Percentiles rank a stretch among this genome's conserved stretches.
These are phyloP conservation scores for Nothoprocta pentlandii DNA, from an alignment of 2,113 vertebrate genomes.

Conservation along the genomic window DNA sequence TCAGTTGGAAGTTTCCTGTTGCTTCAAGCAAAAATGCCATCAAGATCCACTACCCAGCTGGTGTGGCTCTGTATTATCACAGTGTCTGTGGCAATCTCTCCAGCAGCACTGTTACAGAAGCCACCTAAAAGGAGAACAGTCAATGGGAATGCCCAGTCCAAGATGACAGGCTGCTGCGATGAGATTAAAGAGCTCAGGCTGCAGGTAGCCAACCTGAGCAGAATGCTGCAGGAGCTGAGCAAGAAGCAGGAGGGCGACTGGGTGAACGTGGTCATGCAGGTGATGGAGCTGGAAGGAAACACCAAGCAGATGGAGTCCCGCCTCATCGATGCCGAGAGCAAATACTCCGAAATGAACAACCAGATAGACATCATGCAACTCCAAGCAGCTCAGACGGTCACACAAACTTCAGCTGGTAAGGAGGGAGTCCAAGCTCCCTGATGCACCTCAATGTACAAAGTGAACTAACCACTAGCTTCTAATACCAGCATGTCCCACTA, in stretches of 20 bases:
- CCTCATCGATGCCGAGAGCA: conserved; percentile 90
- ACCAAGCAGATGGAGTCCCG: conserved; percentile 87
- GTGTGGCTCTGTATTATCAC: conserved; percentile 73
- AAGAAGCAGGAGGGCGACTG: conserved; percentile 91
- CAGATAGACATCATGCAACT: conserved; percentile 95
- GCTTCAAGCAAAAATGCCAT: conserved; percentile 71
- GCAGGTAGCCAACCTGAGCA: conserved; percentile 92
- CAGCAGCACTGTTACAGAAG: conserved; percentile 80
- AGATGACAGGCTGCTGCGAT: conserved; percentile 84
- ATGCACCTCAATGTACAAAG: neutral
- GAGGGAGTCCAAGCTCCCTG: neutral
- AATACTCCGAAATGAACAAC: conserved; percentile 95
- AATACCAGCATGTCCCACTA: neutral
- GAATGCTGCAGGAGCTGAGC: conserved; percentile 85
- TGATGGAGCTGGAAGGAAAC: conserved; percentile 91
- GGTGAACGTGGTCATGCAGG: conserved; percentile 87
- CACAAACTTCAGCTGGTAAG: conserved; percentile 94
- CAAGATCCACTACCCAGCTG: conserved; percentile 34
- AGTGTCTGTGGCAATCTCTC: conserved; percentile 22
- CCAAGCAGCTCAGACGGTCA: conserved; percentile 88
- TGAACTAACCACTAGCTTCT: neutral
- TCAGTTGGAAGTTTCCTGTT: conserved; percentile 34
- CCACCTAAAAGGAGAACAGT: conserved; percentile 68
- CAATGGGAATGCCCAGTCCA: conserved; percentile 60
- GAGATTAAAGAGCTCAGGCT: conserved; percentile 89